Evolutionary conservation across 2,888 invertebrate species (phyloP).

Genomic region (Opisthograptis luteolata): DNA sequence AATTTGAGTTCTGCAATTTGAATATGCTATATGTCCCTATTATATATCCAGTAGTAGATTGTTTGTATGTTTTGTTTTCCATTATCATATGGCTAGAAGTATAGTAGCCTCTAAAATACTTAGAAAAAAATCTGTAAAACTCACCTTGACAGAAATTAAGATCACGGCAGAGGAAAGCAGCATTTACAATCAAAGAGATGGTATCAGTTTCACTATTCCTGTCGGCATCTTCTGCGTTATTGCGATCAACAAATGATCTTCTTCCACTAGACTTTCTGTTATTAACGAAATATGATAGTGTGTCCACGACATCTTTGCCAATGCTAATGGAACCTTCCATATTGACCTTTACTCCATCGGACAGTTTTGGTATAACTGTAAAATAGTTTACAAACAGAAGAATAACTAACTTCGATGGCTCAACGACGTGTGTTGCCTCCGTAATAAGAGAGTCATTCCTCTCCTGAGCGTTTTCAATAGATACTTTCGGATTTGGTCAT

Average conservation of each 20-base stretch:
- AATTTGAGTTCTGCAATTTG: no score
- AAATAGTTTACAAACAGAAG: background rate
- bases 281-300: conserved; percentile 49
- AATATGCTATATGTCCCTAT: no score
- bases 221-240: background rate
- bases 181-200: conserved; percentile 46
- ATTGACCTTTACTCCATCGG: conserved; percentile 58
- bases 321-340: conserved; percentile 64
- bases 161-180: conserved; percentile 53
- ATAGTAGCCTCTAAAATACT: no score
- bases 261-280: conserved; percentile 21
- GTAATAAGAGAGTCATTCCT: background rate
- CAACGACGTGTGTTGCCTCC: no score
- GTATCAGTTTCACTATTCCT: conserved; percentile 32
- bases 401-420: no score
- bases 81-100: no score
- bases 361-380: conserved; percentile 20
- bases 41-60: no score
- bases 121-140: no score
- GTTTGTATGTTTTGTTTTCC: no score
- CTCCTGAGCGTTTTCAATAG: no score
- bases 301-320: conserved; percentile 64
- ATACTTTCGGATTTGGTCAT: no score
- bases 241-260: background rate
- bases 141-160: conserved; percentile 51